Evolutionary conservation across 2,113 vertebrate genomes (phyloP).

Genomic region (Proteles cristata): DNA sequence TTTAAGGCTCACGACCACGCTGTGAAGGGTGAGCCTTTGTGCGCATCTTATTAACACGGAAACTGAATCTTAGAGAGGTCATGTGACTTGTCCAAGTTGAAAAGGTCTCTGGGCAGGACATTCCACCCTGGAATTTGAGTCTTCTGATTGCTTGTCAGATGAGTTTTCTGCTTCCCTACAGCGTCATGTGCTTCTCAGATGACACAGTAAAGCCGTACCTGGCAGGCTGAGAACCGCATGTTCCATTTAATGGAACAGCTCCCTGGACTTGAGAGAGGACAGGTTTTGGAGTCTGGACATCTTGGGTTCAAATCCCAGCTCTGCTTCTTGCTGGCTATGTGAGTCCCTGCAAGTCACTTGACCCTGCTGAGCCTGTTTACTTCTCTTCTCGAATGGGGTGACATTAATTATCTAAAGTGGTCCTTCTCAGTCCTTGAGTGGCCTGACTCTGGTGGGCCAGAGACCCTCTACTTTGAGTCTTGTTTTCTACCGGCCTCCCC

Average conservation of each 20-base stretch:
- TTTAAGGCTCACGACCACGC: not conserved
- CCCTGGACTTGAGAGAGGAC: not conserved
- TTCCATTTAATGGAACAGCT: not conserved
- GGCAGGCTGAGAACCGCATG: too few species aligned
- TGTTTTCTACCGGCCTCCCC: not conserved
- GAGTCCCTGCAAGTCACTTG: not conserved
- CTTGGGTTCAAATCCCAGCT: not conserved
- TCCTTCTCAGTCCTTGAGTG: not conserved
- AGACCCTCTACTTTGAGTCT: not conserved
- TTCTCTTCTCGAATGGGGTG: not conserved
- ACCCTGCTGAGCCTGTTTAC: not conserved
- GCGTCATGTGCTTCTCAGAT: rapidly evolving
- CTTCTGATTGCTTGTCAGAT: not conserved
- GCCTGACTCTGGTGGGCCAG: not conserved
- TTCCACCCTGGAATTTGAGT: not conserved
- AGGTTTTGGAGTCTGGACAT: not conserved
- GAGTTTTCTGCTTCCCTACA: not conserved
- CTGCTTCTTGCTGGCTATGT: not conserved
- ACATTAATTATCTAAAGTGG: not conserved
- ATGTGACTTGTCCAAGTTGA: not conserved
- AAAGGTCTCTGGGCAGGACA: not conserved
- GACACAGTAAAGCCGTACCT: not conserved
- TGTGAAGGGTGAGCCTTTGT: not conserved
- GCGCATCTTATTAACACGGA: not conserved
- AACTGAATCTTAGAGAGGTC: not conserved